Conservation (phyloP, 2,888 invertebrate species). For the Hanleya hanleyi region DNA sequence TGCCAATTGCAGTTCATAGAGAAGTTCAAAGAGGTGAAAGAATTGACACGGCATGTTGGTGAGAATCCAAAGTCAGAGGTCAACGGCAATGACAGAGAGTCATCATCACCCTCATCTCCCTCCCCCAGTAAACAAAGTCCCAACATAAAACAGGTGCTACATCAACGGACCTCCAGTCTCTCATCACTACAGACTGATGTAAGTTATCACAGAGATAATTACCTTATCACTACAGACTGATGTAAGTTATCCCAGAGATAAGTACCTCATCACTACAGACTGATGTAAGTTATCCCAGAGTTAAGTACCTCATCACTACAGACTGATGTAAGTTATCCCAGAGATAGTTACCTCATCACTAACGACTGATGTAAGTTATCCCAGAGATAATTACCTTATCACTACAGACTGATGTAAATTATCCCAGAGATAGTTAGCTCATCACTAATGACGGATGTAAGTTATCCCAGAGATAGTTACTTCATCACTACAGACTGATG, state of each 20-base stretch:
- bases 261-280: constrained; percentile 64
- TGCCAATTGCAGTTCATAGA: constrained; percentile 87
- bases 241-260: no score
- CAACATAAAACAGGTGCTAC: constrained; percentile 45
- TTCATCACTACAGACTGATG: no score
- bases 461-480: no score
- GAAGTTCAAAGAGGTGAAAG: constrained; percentile 98
- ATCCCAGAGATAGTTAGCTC: no score
- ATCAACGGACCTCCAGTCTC: constrained; percentile 62
- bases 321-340: constrained; percentile 37
- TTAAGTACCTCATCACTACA: constrained; percentile 64
- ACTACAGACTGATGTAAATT: no score
- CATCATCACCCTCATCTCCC: background rate
- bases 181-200: constrained; percentile 58
- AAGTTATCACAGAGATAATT: no score
- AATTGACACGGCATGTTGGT: constrained; percentile 81
- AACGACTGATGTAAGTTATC: no score
- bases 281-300: no score
- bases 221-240: constrained; percentile 60
- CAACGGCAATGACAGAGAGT: constrained; percentile 39
- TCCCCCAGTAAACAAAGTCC: no score
- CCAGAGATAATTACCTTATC: no score
- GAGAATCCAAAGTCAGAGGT: constrained; percentile 46
- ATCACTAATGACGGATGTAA: no score
- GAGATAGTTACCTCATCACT: no score